These are phyloP conservation scores for Ptycholaimellus sp. DNA, from an alignment of 2,888 invertebrate genomes.

Conservation along the genomic window DNA sequence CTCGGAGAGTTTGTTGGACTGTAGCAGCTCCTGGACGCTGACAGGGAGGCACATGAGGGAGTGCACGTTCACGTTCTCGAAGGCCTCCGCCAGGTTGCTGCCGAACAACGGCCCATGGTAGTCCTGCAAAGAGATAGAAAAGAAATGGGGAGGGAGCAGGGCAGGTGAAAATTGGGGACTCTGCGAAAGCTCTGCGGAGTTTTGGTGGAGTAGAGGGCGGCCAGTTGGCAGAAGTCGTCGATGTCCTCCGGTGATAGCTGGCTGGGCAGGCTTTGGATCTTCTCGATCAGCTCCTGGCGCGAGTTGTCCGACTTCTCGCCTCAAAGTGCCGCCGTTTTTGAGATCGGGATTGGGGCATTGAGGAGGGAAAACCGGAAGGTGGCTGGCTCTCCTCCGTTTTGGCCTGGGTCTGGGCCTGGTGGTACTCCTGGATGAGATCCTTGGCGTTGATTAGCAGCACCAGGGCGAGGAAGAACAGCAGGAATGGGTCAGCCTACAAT, in stretches of 20 bases:
- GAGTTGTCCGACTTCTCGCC: slow-evolving; percentile 3
- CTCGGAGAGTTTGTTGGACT: slow-evolving; percentile 30
- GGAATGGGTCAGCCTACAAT: slow-evolving; percentile 87
- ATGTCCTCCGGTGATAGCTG: slow-evolving; percentile 78
- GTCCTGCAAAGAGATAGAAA: no score
- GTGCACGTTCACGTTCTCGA: slow-evolving; percentile 27
- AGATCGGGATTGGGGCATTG: no score
- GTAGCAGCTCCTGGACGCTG: slow-evolving; percentile 70
- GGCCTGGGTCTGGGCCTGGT: no score
- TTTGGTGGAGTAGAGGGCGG: slow-evolving; percentile 76
- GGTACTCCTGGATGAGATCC: slow-evolving; percentile 20
- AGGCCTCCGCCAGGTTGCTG: slow-evolving; percentile 19
- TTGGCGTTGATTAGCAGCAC: slow-evolving; percentile 81
- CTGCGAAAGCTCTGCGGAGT: slow-evolving; percentile 76
- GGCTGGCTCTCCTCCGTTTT: no score
- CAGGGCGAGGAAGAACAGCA: slow-evolving; percentile 72
- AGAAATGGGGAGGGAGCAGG: no score
- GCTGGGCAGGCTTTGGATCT: slow-evolving; percentile 17
- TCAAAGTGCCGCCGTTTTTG: no score
- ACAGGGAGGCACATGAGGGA: slow-evolving; percentile 66
- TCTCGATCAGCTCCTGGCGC: slow-evolving; percentile 8
- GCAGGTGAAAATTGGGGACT: no score
- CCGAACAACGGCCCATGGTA: slow-evolving; percentile 34
- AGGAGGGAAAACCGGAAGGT: slow-evolving; percentile 17
- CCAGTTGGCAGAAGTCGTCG: slow-evolving; percentile 77